Conservation (phyloP, 2,113 vertebrate species). For the Actenoides lindsayi region DNA sequence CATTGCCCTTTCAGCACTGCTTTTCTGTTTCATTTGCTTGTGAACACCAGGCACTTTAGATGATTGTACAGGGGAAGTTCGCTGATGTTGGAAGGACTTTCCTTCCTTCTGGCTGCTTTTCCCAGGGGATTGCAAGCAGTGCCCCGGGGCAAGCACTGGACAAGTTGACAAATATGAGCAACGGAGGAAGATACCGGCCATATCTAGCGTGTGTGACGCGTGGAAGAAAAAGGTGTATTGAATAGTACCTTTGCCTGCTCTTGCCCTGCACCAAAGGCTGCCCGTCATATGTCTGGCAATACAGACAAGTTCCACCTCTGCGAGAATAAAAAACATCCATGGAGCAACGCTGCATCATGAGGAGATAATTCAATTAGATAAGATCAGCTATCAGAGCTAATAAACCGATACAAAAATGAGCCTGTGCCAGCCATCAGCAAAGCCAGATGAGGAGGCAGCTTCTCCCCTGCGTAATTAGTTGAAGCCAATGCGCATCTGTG, state of each 20-base stretch:
- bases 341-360: background rate
- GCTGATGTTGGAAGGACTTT: background rate
- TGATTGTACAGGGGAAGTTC: background rate
- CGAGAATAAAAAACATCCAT: background rate
- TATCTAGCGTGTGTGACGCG: background rate
- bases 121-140: background rate
- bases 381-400: background rate
- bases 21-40: constrained; percentile 14
- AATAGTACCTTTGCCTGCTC: background rate
- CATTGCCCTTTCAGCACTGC: constrained; percentile 34
- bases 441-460: background rate
- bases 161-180: background rate
- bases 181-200: background rate
- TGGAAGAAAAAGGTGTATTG: background rate
- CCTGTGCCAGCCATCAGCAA: background rate
- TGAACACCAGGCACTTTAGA: background rate
- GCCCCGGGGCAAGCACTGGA: background rate
- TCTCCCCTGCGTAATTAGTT: background rate
- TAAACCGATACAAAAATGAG: background rate
- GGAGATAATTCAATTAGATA: constrained; percentile 18
- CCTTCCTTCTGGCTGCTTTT: background rate
- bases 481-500: background rate
- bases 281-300: background rate
- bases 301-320: background rate
- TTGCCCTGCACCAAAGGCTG: background rate